Evolutionary conservation across 2,888 invertebrate genomes (phyloP), one percentile per base, ranked within the genome.

Genomic region (Aphodius granarius): DNA sequence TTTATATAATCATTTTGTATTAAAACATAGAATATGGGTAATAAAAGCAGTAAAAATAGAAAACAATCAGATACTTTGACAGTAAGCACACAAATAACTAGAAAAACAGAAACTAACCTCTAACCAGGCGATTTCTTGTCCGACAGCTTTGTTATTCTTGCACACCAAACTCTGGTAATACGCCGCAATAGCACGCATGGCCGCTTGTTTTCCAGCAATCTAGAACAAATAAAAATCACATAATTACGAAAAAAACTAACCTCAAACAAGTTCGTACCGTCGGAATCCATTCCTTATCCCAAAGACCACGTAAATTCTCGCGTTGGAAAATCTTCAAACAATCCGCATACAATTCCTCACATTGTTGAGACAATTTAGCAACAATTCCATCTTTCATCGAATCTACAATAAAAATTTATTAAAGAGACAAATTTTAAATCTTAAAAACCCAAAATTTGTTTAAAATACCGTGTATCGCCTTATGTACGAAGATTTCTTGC

Each of bases 401-500:
- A 87, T 98, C 97, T 94, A 87, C 64, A 73, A 68, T 68, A 16
- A 1, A 65, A 70, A 18, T 43, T 70, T 70, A 64, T 23, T 17
- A 74, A 23, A 23, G 65, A 64, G 0, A 13, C 0, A 0, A 70
- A 19, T 23, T 19, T 22, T n/a, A 63, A 17, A 63, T 2, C 6
- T 3, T 5, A n/a, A n/a, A n/a, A n/a, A n/a, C n/a, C n/a, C n/a
- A n/a, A 73, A 63, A 74, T 70, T 70, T 21, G 81, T 84, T n/a
- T n/a, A n/a, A n/a, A n/a, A n/a, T 84, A 93, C 94, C 95, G 84
- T 93, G 91, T 79, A 95, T 94, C 73, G 98, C 98, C 89, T 99
- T 99, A 84, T 94, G 92, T 71, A 97, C 96, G 86, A 99, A 96
- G 80, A 97, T 94, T 89, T 99, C 99, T 88, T 99, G 99, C 6